Percentiles rank a stretch among this genome's conserved stretches.
Evolutionary conservation across 2,797 vertebrate species (phyloP).

Genomic region (Gastrophryne carolinensis): DNA sequence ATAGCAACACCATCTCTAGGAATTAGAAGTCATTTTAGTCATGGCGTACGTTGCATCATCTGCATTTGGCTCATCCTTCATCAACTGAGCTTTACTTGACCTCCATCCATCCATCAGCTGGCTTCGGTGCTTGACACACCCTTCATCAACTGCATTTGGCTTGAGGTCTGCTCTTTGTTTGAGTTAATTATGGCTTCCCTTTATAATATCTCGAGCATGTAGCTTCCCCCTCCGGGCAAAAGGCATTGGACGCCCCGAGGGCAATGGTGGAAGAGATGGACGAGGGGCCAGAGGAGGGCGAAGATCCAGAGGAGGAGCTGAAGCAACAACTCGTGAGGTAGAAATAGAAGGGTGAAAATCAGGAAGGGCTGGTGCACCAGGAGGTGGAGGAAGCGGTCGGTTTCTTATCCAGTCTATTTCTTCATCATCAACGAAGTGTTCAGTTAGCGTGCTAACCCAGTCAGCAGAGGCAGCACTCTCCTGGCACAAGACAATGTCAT

Average conservation of each 20-base stretch:
- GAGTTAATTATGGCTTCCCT: background rate
- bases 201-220: slow-evolving; percentile 17
- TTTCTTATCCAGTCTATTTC: slow-evolving; percentile 35
- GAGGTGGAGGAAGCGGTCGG: slow-evolving; percentile 24
- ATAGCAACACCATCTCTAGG: too few species aligned
- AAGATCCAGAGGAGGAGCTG: background rate
- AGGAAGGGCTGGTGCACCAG: background rate
- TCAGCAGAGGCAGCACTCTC: background rate
- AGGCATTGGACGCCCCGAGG: background rate
- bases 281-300: background rate
- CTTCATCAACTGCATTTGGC: too few species aligned
- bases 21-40: too few species aligned
- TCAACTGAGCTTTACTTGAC: too few species aligned
- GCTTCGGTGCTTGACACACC: too few species aligned
- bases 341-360: background rate
- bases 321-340: background rate
- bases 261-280: too few species aligned
- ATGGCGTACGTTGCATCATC: too few species aligned
- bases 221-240: background rate
- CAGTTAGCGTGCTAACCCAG: background rate
- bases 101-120: too few species aligned
- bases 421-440: background rate
- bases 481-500: slow-evolving; percentile 22
- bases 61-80: too few species aligned
- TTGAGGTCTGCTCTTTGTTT: too few species aligned